These are phyloP conservation scores for Pherbina coryleti DNA, from an alignment of 2,888 invertebrate genomes.

Conservation along the genomic window DNA sequence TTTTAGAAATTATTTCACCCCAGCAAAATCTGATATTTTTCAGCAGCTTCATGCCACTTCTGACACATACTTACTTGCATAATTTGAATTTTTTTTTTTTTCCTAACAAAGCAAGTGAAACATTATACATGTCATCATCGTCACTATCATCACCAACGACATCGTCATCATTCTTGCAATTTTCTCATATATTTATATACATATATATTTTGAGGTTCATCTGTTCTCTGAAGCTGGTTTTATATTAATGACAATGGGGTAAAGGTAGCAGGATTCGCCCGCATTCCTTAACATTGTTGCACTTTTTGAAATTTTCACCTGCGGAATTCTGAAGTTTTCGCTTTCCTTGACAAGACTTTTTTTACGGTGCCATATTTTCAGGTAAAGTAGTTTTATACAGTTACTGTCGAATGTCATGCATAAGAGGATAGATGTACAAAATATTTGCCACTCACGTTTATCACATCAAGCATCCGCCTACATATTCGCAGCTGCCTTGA, in stretches of 20 bases:
- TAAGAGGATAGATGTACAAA: not conserved
- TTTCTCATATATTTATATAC: not conserved
- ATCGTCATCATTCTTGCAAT: not conserved
- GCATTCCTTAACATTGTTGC: not conserved
- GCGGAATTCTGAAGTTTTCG: constrained; percentile 8
- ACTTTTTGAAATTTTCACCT: not conserved
- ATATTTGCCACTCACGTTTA: constrained; percentile 27
- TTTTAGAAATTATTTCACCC: not conserved
- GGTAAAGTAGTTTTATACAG: not conserved
- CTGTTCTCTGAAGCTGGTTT: not conserved
- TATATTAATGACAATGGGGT: not conserved
- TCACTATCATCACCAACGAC: not conserved
- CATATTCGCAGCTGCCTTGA: not conserved
- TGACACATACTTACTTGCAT: constrained; percentile 10
- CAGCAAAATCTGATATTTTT: not conserved
- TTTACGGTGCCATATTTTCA: not conserved
- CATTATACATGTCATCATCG: not conserved
- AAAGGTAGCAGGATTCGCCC: not conserved
- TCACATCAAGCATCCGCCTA: not conserved
- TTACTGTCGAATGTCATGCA: constrained; percentile 14
- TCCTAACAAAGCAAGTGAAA: not conserved
- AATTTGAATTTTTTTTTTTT: not conserved
- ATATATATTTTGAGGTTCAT: not conserved
- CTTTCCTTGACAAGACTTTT: too few species aligned
- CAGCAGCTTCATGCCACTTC: not conserved